A percentile compares a stretch with the other conserved stretches of the same genome.
phyloP scores from a whole-genome alignment of 2,797 vertebrate species.

The Clarias pachynema region DNA sequence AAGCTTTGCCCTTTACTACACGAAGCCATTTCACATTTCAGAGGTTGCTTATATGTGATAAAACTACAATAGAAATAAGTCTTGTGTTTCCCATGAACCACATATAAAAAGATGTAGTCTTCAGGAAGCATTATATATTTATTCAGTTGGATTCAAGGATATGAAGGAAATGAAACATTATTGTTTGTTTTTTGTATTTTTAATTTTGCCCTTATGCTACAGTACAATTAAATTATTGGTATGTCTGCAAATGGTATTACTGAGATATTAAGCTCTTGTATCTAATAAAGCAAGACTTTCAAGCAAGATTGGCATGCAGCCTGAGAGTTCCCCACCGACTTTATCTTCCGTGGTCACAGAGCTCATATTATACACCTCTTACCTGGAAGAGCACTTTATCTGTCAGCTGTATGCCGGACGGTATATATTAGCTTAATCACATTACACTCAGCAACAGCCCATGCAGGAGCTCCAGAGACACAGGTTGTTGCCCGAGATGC shows the following conservation, averaged over 20 bases:
- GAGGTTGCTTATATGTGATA: constrained; percentile 7
- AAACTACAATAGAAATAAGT: constrained; percentile 13
- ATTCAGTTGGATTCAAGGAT: neutral
- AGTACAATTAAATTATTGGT: neutral
- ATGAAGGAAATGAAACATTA: neutral
- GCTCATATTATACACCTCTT: constrained; percentile 34
- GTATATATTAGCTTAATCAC: constrained; percentile 47
- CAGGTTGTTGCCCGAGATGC: neutral
- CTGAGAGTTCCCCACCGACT: constrained; percentile 19
- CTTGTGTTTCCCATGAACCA: constrained; percentile 6
- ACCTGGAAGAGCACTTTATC: constrained; percentile 40
- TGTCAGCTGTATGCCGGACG: constrained; percentile 12
- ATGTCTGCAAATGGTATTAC: constrained; percentile 12
- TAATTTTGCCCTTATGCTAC: neutral
- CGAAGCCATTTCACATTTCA: constrained; percentile 14
- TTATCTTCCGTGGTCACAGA: constrained; percentile 8
- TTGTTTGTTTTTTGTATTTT: neutral
- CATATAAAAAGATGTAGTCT: neutral
- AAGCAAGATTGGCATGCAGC: neutral
- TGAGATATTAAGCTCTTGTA: neutral
- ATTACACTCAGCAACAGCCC: constrained; percentile 34
- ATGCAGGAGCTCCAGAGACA: neutral
- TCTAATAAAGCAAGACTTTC: neutral
- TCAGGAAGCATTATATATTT: neutral
- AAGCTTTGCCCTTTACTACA: constrained; percentile 43